phyloP scores from a whole-genome alignment of 2,113 vertebrate genomes.

The Brachypodius melanocephalos region DNA sequence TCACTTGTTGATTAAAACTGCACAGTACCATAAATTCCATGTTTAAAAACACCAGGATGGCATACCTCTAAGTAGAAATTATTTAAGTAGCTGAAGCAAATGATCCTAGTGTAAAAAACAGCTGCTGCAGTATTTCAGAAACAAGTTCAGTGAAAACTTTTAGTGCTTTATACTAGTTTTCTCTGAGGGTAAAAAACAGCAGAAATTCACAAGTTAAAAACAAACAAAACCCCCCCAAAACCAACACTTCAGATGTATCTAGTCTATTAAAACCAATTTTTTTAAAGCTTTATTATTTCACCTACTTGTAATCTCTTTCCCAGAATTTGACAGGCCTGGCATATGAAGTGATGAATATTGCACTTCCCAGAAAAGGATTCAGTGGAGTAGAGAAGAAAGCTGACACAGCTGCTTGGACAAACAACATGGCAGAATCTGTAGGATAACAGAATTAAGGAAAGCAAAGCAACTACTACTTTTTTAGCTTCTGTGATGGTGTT shows the following conservation, averaged over 20 bases:
- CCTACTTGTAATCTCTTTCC: conserved; percentile 91
- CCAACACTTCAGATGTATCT: background rate
- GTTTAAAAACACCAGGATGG: background rate
- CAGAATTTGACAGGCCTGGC: conserved; percentile 91
- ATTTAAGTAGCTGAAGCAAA: background rate
- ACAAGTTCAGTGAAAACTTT: background rate
- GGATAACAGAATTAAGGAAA: conserved; percentile 71
- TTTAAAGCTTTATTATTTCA: background rate
- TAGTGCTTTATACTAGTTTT: background rate
- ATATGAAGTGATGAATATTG: conserved; percentile 91
- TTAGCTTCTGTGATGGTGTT: background rate
- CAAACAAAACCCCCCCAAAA: fast-evolving
- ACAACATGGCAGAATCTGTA: conserved; percentile 88
- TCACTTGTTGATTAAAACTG: background rate
- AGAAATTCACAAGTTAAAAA: background rate
- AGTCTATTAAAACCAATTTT: background rate
- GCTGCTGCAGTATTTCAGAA: background rate
- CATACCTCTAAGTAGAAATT: background rate
- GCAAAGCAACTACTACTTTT: background rate
- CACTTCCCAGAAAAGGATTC: conserved; percentile 89
- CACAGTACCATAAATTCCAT: background rate
- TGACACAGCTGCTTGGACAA: conserved; percentile 84
- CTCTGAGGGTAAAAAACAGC: background rate
- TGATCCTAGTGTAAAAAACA: background rate
- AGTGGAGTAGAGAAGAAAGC: conserved; percentile 87